Conservation (phyloP, 2,797 vertebrate genomes). For the Parauchenoglanis ngamensis region DNA sequence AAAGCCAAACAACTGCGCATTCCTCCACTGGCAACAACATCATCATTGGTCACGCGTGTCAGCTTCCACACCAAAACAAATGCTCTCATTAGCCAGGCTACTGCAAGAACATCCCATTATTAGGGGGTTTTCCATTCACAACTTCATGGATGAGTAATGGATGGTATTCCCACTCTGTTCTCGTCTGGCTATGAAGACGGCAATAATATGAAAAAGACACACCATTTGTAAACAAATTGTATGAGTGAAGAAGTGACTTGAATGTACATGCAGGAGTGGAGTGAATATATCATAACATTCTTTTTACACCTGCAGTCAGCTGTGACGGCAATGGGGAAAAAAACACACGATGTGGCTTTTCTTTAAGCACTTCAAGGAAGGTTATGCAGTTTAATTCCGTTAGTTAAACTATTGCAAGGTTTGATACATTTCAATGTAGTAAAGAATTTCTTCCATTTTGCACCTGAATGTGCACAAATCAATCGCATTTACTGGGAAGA, state of each 20-base stretch:
- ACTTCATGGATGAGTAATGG: slow-evolving; percentile 4
- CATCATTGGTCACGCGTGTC: slow-evolving; percentile 38
- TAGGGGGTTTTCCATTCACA: not conserved
- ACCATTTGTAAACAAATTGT: not conserved
- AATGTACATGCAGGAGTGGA: not conserved
- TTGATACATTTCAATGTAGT: not conserved
- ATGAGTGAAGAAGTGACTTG: not conserved
- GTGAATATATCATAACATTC: not conserved
- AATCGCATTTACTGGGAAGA: not conserved
- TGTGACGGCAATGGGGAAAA: not conserved
- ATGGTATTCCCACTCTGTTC: not conserved
- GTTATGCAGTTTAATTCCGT: not conserved
- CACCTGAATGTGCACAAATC: not conserved
- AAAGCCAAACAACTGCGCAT: slow-evolving; percentile 17
- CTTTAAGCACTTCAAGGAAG: not conserved
- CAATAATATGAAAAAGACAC: not conserved
- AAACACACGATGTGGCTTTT: not conserved
- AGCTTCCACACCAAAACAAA: slow-evolving; percentile 37
- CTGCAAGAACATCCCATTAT: slow-evolving; percentile 15
- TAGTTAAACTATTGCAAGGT: not conserved
- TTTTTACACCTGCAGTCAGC: not conserved
- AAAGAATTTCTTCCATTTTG: not conserved
- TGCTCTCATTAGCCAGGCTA: slow-evolving; percentile 32
- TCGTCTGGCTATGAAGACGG: not conserved
- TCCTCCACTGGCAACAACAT: slow-evolving; percentile 14